Evolutionary conservation across 1,140 invertebrate species (phyloP).

Genomic region (Papilio polytes): DNA sequence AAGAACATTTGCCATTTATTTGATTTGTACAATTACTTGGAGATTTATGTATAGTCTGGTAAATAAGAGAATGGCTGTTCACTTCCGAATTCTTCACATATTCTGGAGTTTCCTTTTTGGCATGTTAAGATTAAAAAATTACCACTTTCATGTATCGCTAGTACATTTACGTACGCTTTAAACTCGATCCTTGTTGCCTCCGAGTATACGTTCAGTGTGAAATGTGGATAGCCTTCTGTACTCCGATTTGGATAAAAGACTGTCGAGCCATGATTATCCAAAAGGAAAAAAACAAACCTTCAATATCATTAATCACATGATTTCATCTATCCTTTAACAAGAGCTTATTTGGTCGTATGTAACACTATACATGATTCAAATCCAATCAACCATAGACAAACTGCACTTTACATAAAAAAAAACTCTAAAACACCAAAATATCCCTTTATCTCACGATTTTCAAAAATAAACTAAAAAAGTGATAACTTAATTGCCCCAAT

Average conservation of each 20-base stretch:
- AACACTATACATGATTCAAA: background rate
- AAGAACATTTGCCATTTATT: background rate
- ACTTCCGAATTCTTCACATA: slow-evolving; percentile 11
- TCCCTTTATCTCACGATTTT: too few relatives aligned
- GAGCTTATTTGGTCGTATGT: slow-evolving; percentile 1
- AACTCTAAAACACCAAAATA: too few relatives aligned
- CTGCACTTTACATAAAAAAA: too few relatives aligned
- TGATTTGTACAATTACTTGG: background rate
- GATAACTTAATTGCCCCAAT: too few relatives aligned
- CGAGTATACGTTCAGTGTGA: background rate
- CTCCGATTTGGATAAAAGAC: slow-evolving; percentile 18
- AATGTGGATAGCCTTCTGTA: slow-evolving; percentile 11
- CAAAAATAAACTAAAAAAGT: too few relatives aligned
- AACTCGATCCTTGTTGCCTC: background rate
- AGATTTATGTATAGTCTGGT: background rate
- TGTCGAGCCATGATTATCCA: background rate
- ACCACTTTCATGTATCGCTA: background rate
- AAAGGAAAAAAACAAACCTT: slow-evolving; percentile 23
- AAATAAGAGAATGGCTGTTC: background rate
- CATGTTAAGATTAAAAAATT: background rate
- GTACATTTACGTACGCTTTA: slow-evolving; percentile 1
- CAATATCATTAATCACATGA: background rate
- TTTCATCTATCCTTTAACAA: slow-evolving; percentile 9
- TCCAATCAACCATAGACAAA: too few relatives aligned
- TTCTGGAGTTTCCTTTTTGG: slow-evolving; percentile 18